phyloP scores from a whole-genome alignment of 2,797 vertebrate genomes.

The Delichon dasypus region DNA sequence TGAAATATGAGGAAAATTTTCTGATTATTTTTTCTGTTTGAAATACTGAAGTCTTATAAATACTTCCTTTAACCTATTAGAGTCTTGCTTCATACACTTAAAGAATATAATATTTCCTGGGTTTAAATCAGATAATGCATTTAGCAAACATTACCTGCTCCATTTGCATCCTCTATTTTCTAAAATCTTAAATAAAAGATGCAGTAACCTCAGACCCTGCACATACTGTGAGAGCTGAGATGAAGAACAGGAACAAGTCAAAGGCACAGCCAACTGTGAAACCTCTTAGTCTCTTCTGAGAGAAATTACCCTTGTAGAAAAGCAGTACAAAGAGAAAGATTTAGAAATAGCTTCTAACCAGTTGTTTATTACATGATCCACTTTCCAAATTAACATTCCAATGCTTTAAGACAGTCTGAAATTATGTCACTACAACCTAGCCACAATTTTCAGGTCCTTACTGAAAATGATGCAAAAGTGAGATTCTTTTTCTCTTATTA shows the following conservation, averaged over 20 bases:
- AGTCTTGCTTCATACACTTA: background rate
- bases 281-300: background rate
- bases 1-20: background rate
- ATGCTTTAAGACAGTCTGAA: background rate
- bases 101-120: background rate
- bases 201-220: background rate
- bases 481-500: background rate
- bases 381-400: background rate
- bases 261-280: background rate
- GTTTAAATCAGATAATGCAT: background rate
- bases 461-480: background rate
- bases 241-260: background rate
- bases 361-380: background rate
- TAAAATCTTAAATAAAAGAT: background rate
- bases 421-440: background rate
- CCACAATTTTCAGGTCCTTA: background rate
- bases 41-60: background rate
- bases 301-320: constrained; percentile 6
- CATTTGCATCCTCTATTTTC: background rate
- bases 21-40: background rate
- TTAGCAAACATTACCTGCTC: background rate
- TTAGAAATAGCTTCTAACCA: background rate
- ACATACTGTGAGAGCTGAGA: background rate
- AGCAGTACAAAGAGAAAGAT: background rate
- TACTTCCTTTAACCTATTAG: background rate